A percentile compares a stretch with the other conserved stretches of the same genome.
phyloP scores from a whole-genome alignment of 2,113 vertebrate species.

The Sander vitreus region DNA sequence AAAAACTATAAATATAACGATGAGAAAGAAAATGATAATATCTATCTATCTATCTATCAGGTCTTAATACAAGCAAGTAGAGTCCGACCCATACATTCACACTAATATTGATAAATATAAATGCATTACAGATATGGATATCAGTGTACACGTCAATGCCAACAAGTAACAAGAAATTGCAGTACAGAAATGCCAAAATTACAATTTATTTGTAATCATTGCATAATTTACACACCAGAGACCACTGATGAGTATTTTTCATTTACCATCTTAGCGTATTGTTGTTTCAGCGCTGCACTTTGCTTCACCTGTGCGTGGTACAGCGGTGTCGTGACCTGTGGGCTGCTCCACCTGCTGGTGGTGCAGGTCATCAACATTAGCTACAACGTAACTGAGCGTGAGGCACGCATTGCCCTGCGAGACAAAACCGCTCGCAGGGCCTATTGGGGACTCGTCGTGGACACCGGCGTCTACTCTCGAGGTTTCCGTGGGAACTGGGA shows the following conservation, averaged over 20 bases:
- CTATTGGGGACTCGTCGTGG: slow-evolving; percentile 91
- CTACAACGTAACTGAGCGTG: slow-evolving; percentile 95
- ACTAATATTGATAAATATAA: too few species aligned
- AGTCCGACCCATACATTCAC: background rate
- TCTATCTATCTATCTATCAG: too few species aligned
- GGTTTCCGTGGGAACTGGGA: slow-evolving; percentile 92
- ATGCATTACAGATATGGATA: background rate
- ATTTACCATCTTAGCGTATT: background rate
- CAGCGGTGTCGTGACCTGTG: slow-evolving; percentile 91
- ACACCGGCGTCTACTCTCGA: slow-evolving; percentile 89
- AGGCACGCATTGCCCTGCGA: slow-evolving; percentile 90
- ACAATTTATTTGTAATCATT: background rate
- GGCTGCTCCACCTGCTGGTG: slow-evolving; percentile 92
- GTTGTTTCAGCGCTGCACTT: slow-evolving; percentile 88
- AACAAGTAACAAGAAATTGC: background rate
- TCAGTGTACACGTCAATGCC: too few species aligned
- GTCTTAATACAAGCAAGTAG: background rate
- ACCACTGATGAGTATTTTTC: background rate
- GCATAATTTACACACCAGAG: background rate
- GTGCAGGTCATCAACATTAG: slow-evolving; percentile 95
- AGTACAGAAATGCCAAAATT: too few species aligned
- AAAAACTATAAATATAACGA: too few species aligned
- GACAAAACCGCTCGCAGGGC: slow-evolving; percentile 87
- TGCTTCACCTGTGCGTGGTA: slow-evolving; percentile 98
- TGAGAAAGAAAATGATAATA: too few species aligned